Evolutionary conservation across 2,888 invertebrate species (phyloP).

Genomic region (Eristalis pertinax): DNA sequence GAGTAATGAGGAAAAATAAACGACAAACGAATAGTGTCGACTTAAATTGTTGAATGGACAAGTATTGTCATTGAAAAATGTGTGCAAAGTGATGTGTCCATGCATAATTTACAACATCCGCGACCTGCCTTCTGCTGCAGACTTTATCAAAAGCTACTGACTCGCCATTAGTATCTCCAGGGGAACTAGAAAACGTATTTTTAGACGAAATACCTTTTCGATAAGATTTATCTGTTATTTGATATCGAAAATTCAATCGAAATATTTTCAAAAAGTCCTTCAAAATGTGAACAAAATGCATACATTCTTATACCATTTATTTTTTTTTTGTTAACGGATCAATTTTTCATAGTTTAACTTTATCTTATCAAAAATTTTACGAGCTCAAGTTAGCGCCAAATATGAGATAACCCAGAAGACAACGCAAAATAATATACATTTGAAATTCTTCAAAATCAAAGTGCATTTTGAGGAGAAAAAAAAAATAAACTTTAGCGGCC

Average conservation of each 20-base stretch:
- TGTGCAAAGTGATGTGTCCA: neutral
- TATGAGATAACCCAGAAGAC: slow-evolving; percentile 18
- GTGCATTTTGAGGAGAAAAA: slow-evolving; percentile 3
- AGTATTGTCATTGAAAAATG: neutral
- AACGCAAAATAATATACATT: neutral
- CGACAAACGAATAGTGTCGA: neutral
- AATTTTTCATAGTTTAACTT: neutral
- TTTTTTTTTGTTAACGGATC: neutral
- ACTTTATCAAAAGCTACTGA: no score
- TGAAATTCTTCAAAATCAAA: neutral
- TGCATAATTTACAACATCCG: neutral
- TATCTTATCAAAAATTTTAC: slow-evolving; percentile 33
- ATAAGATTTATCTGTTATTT: neutral
- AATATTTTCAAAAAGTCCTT: neutral
- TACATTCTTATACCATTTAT: neutral
- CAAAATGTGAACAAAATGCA: neutral
- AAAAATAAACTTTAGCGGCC: neutral
- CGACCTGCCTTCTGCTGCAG: no score
- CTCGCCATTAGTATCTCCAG: neutral
- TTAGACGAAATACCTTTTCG: neutral
- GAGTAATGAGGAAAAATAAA: neutral
- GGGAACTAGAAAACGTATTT: neutral
- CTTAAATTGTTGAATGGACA: neutral
- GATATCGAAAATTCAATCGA: neutral
- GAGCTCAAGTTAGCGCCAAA: slow-evolving; percentile 40